Evolutionary conservation across 2,888 invertebrate species (phyloP), one percentile per base, ranked within the genome.

Genomic region (Epinotia brunnichana): DNA sequence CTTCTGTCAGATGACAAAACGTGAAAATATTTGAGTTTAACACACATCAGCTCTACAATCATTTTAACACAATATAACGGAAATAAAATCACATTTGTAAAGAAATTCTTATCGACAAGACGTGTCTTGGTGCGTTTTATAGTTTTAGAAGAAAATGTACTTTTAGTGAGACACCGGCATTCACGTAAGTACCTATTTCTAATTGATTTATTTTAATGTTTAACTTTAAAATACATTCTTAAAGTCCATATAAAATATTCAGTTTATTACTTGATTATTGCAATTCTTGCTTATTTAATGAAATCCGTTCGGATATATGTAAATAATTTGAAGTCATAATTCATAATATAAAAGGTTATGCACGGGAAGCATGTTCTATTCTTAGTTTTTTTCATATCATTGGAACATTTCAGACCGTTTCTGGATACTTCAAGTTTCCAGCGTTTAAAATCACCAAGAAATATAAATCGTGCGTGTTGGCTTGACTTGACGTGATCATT

Each of bases 11-110:
- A 77, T 77, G 76, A 75, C 35, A 77, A 76, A 83, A 80, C 75
- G 81, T 83, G 85, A 87, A 86, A 87, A 87, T 89, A 86, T 79
- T 82, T 81, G 78, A 77, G 74, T 77, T 83, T 77, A 77, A 74
- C 73, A 70, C 24, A 56, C 54, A 39, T 60, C 29, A 73, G 75
- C 76, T 77, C 59, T 79, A 85, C 86, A 86, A 88, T 88, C 87
- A 81, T 80, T 81, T 80, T 79, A 74, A 72, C 19, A 48, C 44
- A 62, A 59, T 64, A 60, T 70, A 53, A 56, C 21, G 19, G 21
- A 29, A 56, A 56, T 29, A 41, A 66, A 62, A 73, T 73, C 61
- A 69, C 62, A 48, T 35, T 62, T 69, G 39, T 24, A 11, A 15
- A 39, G 39, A 5, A 10, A 41, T 69, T 63, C 17, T 67, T 63